Base-by-base conservation (phyloP, 2,797 vertebrate genomes). In the Zenarchopterus dispar region DNA sequence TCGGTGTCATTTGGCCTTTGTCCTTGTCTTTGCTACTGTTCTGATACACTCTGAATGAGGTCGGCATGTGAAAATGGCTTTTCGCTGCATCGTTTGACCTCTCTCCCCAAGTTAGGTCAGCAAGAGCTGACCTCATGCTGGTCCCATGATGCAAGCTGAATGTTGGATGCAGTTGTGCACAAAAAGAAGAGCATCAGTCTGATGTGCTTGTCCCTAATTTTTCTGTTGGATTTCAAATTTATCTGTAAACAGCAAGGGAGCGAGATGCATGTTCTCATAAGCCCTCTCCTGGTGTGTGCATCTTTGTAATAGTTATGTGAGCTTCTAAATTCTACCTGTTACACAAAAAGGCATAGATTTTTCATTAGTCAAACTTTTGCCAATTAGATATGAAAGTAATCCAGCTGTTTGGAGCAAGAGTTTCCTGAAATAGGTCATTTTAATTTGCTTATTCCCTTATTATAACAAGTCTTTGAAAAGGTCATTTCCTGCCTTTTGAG, bases 61-160 rank as follows among this genome's bases (percentile, higher is more conserved):
- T 47, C 19, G 1, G 48, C 19, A 19, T 36, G 26, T 6, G 43
- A n/a, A 70, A 63, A 58, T 58, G 60, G 17, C 15, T 63, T 70
- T 58, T 53, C 28, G 57, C 45, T 46, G 8, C 22, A 52, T 57
- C 42, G 8, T 58, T 53, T 59, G 49, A 63, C 54, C 68, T 45
- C 24, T 47, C 36, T 33, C 11, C 5, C 62, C 36, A 31, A 46
- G 16, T 57, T 52, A 46, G 52, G n/a, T n/a, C n/a, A n/a, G 23
- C 42, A 42, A 36, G 36, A 47, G 53, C 18, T 11, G 5, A 46
- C 53, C 62, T 15, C 23, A 26, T 52, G 24, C 55, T 42, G 54
- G 10, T 44, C 23, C 60, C 18, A 19, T 26, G 22, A 23, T 26
- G 55, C 42, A 28, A 42, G 33, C 24, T 53, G 43, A 45, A 58